Evolutionary conservation across 2,113 vertebrate genomes (phyloP).

Genomic region (Myotis lucifugus): DNA sequence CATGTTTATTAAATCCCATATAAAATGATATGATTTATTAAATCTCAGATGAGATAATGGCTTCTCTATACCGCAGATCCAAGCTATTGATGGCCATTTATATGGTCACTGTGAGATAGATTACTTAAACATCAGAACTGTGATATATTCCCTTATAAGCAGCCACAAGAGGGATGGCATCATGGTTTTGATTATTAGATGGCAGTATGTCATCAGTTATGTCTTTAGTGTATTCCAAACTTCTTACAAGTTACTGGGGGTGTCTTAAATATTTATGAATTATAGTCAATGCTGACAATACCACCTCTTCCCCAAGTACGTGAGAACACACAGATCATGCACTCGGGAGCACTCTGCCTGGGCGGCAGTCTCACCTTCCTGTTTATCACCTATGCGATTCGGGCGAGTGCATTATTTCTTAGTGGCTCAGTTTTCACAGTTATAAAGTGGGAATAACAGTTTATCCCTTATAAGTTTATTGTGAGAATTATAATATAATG

Average conservation of each 20-base stretch:
- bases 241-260: neutral
- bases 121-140: neutral
- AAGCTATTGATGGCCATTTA: neutral
- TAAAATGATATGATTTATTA: neutral
- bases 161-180: neutral
- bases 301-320: neutral
- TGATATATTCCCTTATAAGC: neutral
- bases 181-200: neutral
- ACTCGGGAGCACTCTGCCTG: neutral
- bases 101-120: neutral
- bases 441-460: neutral
- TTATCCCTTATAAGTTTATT: neutral
- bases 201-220: neutral
- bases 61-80: neutral
- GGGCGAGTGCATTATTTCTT: neutral
- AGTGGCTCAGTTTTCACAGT: neutral
- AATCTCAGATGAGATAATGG: neutral
- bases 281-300: neutral
- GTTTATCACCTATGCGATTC: neutral
- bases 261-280: constrained; percentile 1
- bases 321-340: neutral
- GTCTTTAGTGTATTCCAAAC: neutral
- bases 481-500: neutral
- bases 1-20: neutral
- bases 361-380: neutral